Evolutionary conservation across 92 coral and sea anemone species (phyloP).

Genomic region (Micromussa lordhowensis): DNA sequence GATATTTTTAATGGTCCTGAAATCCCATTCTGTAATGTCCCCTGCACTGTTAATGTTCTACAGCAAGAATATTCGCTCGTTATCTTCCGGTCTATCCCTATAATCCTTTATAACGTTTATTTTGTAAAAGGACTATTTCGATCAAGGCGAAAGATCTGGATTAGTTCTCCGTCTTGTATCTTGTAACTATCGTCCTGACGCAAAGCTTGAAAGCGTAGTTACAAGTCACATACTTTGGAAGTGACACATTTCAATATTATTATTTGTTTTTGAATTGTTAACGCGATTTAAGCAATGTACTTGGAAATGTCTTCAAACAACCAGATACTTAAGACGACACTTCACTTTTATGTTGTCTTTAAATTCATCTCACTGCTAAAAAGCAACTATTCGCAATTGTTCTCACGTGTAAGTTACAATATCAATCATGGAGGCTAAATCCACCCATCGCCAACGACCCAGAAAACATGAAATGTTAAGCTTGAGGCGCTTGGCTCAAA

Average conservation of each 20-base stretch:
- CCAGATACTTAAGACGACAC: neutral
- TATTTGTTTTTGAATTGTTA: neutral
- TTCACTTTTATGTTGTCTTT: neutral
- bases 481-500: neutral
- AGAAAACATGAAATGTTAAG: neutral
- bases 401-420: neutral
- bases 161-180: too few species aligned
- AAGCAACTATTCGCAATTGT: neutral
- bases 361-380: constrained; percentile 3
- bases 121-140: neutral
- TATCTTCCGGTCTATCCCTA: neutral
- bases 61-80: neutral
- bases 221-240: neutral
- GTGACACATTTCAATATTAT: neutral
- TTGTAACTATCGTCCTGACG: too few species aligned
- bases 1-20: neutral
- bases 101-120: neutral
- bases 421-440: too few species aligned
- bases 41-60: neutral
- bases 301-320: neutral
- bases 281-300: neutral
- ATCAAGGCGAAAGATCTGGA: neutral
- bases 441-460: neutral
- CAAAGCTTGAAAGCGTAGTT: neutral
- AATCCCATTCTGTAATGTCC: neutral